Evolutionary conservation across 2,888 invertebrate species (phyloP).

Genomic region (Erebia palarica): DNA sequence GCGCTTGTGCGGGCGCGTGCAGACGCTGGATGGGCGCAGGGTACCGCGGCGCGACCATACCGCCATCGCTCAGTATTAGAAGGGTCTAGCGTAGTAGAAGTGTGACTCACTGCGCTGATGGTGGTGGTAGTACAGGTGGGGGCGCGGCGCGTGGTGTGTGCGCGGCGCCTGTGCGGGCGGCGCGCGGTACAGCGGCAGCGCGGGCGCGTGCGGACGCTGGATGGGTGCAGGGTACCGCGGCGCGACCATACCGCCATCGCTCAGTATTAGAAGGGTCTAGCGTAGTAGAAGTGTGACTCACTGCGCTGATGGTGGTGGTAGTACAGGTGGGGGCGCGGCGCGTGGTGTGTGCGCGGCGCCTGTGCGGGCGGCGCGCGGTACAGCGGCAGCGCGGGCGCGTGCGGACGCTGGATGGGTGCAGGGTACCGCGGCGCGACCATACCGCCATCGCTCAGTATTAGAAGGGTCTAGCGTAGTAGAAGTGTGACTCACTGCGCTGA

Average conservation of each 20-base stretch:
- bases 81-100: background rate
- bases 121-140: slow-evolving; percentile 73
- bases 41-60: too few species aligned
- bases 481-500: slow-evolving; percentile 70
- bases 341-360: slow-evolving; percentile 55
- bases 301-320: slow-evolving; percentile 78
- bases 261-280: too few species aligned
- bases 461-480: background rate
- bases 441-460: slow-evolving; percentile 47
- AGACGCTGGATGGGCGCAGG: too few species aligned
- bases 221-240: slow-evolving; percentile 82
- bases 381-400: slow-evolving; percentile 67
- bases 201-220: slow-evolving; percentile 78
- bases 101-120: slow-evolving; percentile 73
- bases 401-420: slow-evolving; percentile 81
- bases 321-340: slow-evolving; percentile 64
- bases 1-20: too few species aligned
- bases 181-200: slow-evolving; percentile 66
- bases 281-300: slow-evolving; percentile 50
- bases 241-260: slow-evolving; percentile 59
- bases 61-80: too few species aligned
- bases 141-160: slow-evolving; percentile 57
- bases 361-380: slow-evolving; percentile 64
- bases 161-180: slow-evolving; percentile 54
- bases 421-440: slow-evolving; percentile 76